Percentiles rank a stretch among this genome's conserved stretches.
Evolutionary conservation across 2,113 vertebrate genomes (phyloP).

Genomic region (Coptodon bakossiorum): DNA sequence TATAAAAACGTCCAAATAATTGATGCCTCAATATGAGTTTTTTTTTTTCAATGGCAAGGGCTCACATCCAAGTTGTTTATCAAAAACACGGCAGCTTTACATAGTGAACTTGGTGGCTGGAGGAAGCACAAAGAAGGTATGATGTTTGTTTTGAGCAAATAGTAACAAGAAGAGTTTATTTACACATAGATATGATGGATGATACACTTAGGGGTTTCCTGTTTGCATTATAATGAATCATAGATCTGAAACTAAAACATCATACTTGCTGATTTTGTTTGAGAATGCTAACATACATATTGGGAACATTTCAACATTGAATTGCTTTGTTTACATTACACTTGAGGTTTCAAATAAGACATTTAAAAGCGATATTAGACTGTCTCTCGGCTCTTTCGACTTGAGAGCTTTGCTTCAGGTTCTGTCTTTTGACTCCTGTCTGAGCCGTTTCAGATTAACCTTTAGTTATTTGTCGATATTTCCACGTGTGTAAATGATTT

Average conservation of each 20-base stretch:
- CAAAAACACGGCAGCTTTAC: slow-evolving; percentile 45
- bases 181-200: slow-evolving; percentile 41
- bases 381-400: background rate
- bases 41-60: slow-evolving; percentile 40
- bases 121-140: slow-evolving; percentile 29
- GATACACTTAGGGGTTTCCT: slow-evolving; percentile 4
- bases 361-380: background rate
- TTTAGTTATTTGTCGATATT: slow-evolving; percentile 59
- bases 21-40: slow-evolving; percentile 62
- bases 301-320: background rate
- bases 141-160: slow-evolving; percentile 56
- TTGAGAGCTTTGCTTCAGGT: background rate
- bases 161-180: slow-evolving; percentile 48
- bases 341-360: background rate
- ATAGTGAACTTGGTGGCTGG: slow-evolving; percentile 14
- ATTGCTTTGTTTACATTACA: background rate
- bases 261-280: background rate
- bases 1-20: slow-evolving; percentile 67
- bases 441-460: slow-evolving; percentile 42
- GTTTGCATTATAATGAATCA: slow-evolving; percentile 18
- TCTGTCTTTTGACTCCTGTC: background rate
- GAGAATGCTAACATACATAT: background rate
- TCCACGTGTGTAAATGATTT: slow-evolving; percentile 65
- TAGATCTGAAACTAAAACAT: background rate
- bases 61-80: slow-evolving; percentile 54